These are phyloP conservation scores for Masticophis lateralis DNA, from an alignment of 2,797 vertebrate species.

Conservation along the genomic window DNA sequence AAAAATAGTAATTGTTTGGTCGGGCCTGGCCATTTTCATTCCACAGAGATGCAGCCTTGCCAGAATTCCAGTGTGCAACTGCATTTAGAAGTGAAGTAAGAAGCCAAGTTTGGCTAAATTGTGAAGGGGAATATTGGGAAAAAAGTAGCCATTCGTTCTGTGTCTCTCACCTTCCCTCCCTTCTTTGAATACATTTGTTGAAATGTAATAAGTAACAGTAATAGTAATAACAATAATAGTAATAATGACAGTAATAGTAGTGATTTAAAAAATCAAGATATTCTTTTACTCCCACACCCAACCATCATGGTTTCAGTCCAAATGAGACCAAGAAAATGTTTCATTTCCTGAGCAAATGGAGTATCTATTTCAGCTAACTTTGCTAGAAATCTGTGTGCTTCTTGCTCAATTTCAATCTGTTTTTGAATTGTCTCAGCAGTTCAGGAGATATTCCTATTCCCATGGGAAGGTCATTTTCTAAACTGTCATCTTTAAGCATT, in stretches of 20 bases:
- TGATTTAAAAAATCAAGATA: not conserved
- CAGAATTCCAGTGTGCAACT: not conserved
- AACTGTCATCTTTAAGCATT: conserved; percentile 29
- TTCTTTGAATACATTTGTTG: conserved; percentile 30
- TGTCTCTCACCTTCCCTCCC: not conserved
- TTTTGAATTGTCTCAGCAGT: conserved; percentile 57
- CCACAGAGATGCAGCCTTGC: not conserved
- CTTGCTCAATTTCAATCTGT: conserved; percentile 58
- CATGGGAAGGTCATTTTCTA: conserved; percentile 50
- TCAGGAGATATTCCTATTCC: conserved; percentile 25
- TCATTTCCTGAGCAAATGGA: conserved; percentile 65
- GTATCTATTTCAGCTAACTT: conserved; percentile 56
- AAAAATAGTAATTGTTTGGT: not conserved
- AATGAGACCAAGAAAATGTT: conserved; percentile 37
- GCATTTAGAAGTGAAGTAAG: not conserved
- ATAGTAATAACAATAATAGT: not conserved
- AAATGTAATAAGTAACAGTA: conserved; percentile 29
- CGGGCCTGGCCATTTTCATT: not conserved
- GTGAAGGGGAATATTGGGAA: not conserved
- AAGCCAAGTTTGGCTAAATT: not conserved
- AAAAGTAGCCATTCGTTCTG: not conserved
- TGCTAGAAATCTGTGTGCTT: conserved; percentile 46
- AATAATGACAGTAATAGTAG: not conserved
- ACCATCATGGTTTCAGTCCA: not conserved
- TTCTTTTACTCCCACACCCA: not conserved